These are phyloP conservation scores for Aelia acuminata DNA, from an alignment of 2,888 invertebrate genomes.

Conservation along the genomic window DNA sequence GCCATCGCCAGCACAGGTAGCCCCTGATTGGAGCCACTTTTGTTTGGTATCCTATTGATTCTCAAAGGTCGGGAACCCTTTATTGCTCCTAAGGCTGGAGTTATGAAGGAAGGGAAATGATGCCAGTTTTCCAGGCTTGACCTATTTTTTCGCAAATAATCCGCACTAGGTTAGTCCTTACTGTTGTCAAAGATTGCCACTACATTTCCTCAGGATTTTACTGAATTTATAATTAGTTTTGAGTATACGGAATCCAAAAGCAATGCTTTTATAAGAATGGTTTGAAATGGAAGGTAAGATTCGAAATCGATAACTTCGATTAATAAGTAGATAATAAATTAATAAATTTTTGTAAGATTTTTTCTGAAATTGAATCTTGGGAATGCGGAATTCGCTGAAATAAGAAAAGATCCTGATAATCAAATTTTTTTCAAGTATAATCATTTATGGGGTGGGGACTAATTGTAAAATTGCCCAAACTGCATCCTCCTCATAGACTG, in stretches of 20 bases:
- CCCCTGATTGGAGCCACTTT: constrained; percentile 31
- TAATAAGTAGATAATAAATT: too few species aligned
- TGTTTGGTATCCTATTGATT: constrained; percentile 39
- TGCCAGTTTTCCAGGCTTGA: constrained; percentile 17
- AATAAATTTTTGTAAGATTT: too few species aligned
- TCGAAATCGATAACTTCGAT: too few species aligned
- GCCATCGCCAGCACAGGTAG: not conserved
- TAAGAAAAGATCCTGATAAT: too few species aligned
- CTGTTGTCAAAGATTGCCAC: not conserved
- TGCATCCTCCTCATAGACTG: too few species aligned
- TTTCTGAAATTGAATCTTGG: too few species aligned
- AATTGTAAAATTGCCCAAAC: too few species aligned
- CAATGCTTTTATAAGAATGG: too few species aligned
- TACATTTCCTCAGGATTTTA: not conserved
- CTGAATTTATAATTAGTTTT: not conserved
- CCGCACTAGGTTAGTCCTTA: not conserved
- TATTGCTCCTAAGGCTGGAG: not conserved
- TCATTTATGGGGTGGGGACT: too few species aligned
- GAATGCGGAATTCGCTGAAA: too few species aligned
- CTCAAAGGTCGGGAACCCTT: not conserved
- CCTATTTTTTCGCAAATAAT: not conserved
- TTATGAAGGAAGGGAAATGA: constrained; percentile 19
- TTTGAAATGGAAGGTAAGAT: too few species aligned
- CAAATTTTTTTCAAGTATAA: too few species aligned
- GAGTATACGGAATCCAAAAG: not conserved